Conservation (phyloP, 2,888 invertebrate genomes). For the Hirtodrosophila cameraria region DNA sequence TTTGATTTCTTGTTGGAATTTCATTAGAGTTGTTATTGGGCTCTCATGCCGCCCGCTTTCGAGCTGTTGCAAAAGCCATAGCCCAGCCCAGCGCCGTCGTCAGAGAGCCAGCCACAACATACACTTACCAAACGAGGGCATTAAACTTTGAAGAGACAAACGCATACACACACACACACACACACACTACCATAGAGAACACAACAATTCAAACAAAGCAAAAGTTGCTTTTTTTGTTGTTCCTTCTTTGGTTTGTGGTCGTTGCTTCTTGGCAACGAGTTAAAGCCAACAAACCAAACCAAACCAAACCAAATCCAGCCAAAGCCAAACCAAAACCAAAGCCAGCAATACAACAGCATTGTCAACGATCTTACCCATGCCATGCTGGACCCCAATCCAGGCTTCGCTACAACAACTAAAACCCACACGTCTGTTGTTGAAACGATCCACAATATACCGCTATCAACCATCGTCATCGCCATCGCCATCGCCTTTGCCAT, state of each 20-base stretch:
- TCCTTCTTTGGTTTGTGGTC: constrained; percentile 5
- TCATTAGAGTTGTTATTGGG: constrained; percentile 36
- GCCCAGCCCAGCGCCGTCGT: background rate
- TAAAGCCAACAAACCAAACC: constrained; percentile 7
- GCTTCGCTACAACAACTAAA: too few species aligned
- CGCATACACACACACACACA: constrained; percentile 20
- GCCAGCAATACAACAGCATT: constrained; percentile 24
- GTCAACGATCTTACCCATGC: constrained; percentile 46
- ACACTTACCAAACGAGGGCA: constrained; percentile 66
- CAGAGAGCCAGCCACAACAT: background rate
- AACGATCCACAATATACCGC: constrained; percentile 32
- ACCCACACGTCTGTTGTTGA: constrained; percentile 34
- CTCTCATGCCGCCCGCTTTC: constrained; percentile 13
- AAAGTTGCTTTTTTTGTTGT: constrained; percentile 36
- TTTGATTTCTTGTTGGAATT: constrained; percentile 58
- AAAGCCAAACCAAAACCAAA: constrained; percentile 27
- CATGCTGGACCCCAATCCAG: constrained; percentile 20
- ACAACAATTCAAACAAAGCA: constrained; percentile 36
- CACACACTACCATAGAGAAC: background rate
- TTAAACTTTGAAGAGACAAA: constrained; percentile 68
- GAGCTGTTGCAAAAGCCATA: background rate
- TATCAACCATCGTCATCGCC: constrained; percentile 12
- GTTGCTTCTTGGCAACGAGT: constrained; percentile 22
- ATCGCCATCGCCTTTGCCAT: constrained; percentile 21
- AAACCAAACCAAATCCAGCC: constrained; percentile 21